phyloP scores from a whole-genome alignment of 1,140 invertebrate species.

The Chelonus insularis region DNA sequence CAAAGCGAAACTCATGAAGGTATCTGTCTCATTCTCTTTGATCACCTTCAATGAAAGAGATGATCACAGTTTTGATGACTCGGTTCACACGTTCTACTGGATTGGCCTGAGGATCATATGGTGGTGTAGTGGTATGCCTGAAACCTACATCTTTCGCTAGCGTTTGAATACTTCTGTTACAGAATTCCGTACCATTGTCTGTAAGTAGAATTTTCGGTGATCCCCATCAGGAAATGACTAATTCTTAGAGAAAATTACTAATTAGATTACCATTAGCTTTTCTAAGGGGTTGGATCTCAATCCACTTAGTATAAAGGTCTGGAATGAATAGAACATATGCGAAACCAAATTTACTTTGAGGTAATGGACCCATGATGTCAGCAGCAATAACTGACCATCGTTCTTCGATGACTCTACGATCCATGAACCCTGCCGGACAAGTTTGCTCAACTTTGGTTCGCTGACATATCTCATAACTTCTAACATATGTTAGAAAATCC shows the following conservation, averaged over 20 bases:
- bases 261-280: slow-evolving; percentile 37
- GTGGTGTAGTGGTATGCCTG: slow-evolving; percentile 39
- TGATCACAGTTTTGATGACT: neutral
- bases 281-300: slow-evolving; percentile 31
- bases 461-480: neutral
- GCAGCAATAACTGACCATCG: slow-evolving; percentile 49
- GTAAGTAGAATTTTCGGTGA: slow-evolving; percentile 41
- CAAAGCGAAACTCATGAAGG: neutral
- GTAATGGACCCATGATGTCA: slow-evolving; percentile 54
- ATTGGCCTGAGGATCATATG: slow-evolving; percentile 49
- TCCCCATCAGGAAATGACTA: slow-evolving; percentile 40
- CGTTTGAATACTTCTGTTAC: neutral
- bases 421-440: neutral
- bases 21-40: neutral
- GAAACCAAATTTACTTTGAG: slow-evolving; percentile 42
- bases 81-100: slow-evolving; percentile 45
- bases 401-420: slow-evolving; percentile 27
- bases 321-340: slow-evolving; percentile 47
- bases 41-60: neutral
- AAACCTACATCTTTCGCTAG: slow-evolving; percentile 22
- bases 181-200: slow-evolving; percentile 57
- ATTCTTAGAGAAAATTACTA: slow-evolving; percentile 34
- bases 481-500: neutral
- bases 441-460: neutral
- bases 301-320: slow-evolving; percentile 49